These are phyloP conservation scores for Drosophila peninsularis DNA, from an alignment of 2,888 invertebrate species.

Conservation along the genomic window DNA sequence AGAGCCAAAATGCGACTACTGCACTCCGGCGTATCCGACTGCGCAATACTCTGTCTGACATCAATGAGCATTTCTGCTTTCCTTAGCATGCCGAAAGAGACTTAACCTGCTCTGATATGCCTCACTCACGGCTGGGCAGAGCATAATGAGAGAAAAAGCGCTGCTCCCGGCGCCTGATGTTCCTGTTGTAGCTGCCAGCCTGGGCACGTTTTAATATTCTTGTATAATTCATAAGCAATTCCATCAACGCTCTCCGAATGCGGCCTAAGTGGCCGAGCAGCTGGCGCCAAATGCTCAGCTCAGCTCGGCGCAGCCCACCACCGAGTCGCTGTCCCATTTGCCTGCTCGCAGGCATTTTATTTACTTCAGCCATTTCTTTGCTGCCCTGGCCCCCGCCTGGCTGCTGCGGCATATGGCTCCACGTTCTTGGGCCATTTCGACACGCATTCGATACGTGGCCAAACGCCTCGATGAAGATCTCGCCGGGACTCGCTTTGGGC, in stretches of 20 bases:
- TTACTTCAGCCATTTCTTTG: constrained; percentile 68
- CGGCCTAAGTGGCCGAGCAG: constrained; percentile 84
- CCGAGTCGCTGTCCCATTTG: not conserved
- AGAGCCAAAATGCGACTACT: constrained; percentile 19
- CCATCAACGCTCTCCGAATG: constrained; percentile 80
- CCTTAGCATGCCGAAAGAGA: too few relatives aligned
- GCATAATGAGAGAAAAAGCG: constrained; percentile 7
- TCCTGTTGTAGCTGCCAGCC: constrained; percentile 36
- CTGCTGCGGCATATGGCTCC: constrained; percentile 65
- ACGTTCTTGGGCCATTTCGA: constrained; percentile 44
- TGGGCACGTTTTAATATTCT: constrained; percentile 79
- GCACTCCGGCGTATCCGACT: not conserved
- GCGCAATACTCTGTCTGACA: not conserved
- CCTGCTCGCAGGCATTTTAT: constrained; percentile 48
- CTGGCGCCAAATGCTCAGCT: constrained; percentile 79
- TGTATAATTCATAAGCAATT: constrained; percentile 85
- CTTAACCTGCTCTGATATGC: too few relatives aligned
- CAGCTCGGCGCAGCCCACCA: not conserved
- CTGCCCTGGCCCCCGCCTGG: constrained; percentile 5
- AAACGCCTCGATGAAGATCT: constrained; percentile 63
- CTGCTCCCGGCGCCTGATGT: constrained; percentile 26
- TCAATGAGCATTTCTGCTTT: too few relatives aligned
- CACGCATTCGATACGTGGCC: constrained; percentile 50
- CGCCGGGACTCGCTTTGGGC: constrained; percentile 36
- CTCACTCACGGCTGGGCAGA: not conserved